Evolutionary conservation across 2,888 invertebrate genomes (phyloP).

Genomic region (Nephrotoma appendiculata): DNA sequence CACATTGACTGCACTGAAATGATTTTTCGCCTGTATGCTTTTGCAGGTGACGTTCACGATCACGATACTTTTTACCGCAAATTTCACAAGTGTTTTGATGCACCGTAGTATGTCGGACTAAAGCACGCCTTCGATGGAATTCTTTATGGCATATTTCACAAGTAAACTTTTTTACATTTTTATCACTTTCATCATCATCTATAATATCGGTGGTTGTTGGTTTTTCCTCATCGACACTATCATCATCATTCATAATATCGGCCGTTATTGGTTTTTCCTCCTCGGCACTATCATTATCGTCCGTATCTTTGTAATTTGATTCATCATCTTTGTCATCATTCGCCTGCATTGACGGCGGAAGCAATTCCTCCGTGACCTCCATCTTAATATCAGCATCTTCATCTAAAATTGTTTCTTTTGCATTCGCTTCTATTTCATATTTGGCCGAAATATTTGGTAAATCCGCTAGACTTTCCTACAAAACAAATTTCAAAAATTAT

Average conservation of each 20-base stretch:
- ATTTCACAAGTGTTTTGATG: neutral
- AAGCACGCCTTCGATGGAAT: neutral
- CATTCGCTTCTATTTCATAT: neutral
- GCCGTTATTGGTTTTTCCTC: neutral
- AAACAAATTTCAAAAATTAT: neutral
- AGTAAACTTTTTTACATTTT: neutral
- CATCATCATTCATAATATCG: neutral
- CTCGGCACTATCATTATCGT: neutral
- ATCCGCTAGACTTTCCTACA: neutral
- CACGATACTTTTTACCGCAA: neutral
- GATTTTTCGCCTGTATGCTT: conserved; percentile 2
- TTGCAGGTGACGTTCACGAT: neutral
- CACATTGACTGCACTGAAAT: neutral
- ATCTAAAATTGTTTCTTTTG: neutral
- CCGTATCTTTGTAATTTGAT: neutral
- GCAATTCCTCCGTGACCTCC: neutral
- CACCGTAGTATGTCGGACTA: neutral
- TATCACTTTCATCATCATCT: neutral
- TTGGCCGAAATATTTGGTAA: neutral
- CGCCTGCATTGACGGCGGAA: neutral
- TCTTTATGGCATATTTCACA: conserved; percentile 3
- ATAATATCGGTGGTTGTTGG: neutral
- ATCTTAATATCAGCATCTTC: neutral
- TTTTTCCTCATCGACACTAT: neutral
- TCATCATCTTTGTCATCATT: neutral